A percentile compares a stretch with the other conserved stretches of the same genome.
phyloP scores from a whole-genome alignment of 1,140 invertebrate genomes.

The Drosophila nannoptera region DNA sequence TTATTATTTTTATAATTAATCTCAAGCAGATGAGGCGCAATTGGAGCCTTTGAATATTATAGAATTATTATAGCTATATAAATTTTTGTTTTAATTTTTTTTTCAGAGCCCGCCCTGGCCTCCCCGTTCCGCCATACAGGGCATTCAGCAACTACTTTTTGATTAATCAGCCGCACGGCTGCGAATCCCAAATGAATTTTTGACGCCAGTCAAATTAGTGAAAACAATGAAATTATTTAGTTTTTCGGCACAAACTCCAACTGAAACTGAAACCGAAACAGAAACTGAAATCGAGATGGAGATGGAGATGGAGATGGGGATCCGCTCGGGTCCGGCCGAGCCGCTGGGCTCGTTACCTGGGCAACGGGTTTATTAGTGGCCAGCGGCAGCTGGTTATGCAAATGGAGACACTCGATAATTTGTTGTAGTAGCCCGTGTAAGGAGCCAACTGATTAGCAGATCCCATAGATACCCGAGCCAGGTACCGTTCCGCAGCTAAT shows the following conservation, averaged over 20 bases:
- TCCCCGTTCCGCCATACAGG: neutral
- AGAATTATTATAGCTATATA: too few species aligned
- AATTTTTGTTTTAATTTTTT: too few species aligned
- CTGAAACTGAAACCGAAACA: neutral
- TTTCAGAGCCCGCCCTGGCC: too few species aligned
- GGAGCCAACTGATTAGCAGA: conserved; percentile 66
- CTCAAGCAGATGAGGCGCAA: too few species aligned
- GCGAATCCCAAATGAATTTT: conserved; percentile 56
- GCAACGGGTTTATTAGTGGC: conserved; percentile 59
- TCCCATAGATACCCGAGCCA: conserved; percentile 46
- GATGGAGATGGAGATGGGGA: too few species aligned
- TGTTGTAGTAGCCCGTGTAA: conserved; percentile 58
- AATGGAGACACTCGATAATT: conserved; percentile 62
- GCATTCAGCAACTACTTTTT: conserved; percentile 41
- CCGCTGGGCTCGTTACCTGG: conserved; percentile 56
- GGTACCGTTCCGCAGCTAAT: conserved; percentile 67
- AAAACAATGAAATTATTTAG: conserved; percentile 68
- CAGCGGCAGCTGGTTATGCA: conserved; percentile 52
- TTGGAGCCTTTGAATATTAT: too few species aligned
- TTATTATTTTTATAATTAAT: too few species aligned
- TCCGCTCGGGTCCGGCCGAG: too few species aligned
- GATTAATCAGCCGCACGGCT: conserved; percentile 55
- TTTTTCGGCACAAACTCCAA: conserved; percentile 7
- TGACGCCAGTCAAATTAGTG: conserved; percentile 63
- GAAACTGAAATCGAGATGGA: too few species aligned